Conservation (phyloP, 1,140 invertebrate genomes). For the Anastatus disparis region DNA sequence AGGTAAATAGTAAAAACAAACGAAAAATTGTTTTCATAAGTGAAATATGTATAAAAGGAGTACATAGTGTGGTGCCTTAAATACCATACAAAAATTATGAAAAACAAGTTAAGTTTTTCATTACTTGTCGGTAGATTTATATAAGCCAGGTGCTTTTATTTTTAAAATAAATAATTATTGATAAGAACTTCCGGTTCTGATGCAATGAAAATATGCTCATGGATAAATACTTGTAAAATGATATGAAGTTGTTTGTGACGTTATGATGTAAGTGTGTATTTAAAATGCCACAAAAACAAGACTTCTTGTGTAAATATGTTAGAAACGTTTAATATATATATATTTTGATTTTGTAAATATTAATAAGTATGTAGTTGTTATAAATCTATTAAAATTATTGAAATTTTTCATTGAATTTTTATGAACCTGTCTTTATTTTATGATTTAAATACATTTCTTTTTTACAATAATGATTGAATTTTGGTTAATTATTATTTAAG, state of each 20-base stretch:
- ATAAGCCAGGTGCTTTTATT: not conserved
- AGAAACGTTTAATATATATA: constrained; percentile 17
- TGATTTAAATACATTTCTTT: not conserved
- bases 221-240: not conserved
- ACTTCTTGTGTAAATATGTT: constrained; percentile 18
- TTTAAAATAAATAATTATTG: not conserved
- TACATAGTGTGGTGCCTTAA: constrained; percentile 41
- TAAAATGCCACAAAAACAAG: not conserved
- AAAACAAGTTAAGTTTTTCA: not conserved
- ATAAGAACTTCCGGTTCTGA: not conserved
- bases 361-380: constrained; percentile 12
- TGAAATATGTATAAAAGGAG: constrained; percentile 9
- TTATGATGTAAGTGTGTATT: constrained; percentile 2
- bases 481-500: not conserved
- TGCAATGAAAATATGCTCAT: not conserved
- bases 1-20: not conserved
- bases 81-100: constrained; percentile 11
- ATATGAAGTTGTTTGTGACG: not conserved
- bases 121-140: not conserved
- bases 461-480: no score
- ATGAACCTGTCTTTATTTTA: no score
- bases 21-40: not conserved
- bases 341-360: constrained; percentile 30
- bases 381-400: constrained; percentile 25
- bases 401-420: constrained; percentile 2